Base-by-base conservation (phyloP, 1,140 invertebrate genomes). In the Babylonia areolata region DNA sequence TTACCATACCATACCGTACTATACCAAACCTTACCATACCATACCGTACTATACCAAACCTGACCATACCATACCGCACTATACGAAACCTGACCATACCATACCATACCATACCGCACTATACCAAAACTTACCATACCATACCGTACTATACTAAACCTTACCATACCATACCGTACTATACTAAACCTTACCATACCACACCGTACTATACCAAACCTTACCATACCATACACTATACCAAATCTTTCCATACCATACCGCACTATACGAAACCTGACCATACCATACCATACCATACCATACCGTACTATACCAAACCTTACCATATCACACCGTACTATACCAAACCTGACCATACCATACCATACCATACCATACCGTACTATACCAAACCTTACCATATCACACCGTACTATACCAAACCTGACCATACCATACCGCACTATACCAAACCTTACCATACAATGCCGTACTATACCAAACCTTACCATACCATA, bases 351-450 rank as follows among this genome's bases (percentile, higher is more conserved):
- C 80, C 86, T 81, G 85, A 82, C 85, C 85, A 85, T 88, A 69
- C 42, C 54, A 51, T 83, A 58, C 81, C 81, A 88, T 87, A 87
- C 86, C 81, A 87, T 85, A 85, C 82, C 83, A 86, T 87, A 88
- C 84, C 88, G 89, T 88, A 87, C 87, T n/a, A 89, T 86, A 87
- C 84, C 88, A 89, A 83, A 87, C n/a, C n/a, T n/a, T n/a, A n/a
- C 84, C 88, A 90, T 89, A 86, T 86, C 87, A 89, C 85, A 86
- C 85, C 85, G 84, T 85, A 90, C 87, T 78, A 90, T 54, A 69
- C 84, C 86, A 90, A 87, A 90, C 84, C 86, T 87, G 89, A 90
- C 84, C 71, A 46, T 77, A 54, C 37, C 84, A 58, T 86, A 84
- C 87, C 64, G 79, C 86, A 89, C 86, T 87, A 86, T 88, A 88